Base-by-base conservation (phyloP, 1,140 invertebrate species). In the Drosophila kepulauana region DNA sequence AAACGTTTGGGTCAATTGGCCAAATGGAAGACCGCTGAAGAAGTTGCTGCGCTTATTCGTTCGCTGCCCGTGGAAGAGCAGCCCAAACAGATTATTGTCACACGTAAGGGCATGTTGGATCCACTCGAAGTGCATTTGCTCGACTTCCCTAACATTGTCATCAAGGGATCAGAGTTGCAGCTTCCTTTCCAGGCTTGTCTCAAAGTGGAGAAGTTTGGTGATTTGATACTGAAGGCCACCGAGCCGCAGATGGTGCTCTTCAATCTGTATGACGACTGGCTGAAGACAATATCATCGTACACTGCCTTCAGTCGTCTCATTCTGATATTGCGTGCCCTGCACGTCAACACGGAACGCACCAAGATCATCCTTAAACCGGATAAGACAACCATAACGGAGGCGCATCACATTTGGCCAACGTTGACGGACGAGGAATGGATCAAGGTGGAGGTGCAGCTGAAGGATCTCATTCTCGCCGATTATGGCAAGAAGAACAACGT, bases 401-500 rank as follows among this genome's bases (percentile, higher is more conserved):
- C 98, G 0, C 99, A 99, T 95, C 99, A 99, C 93, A 99, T 99
- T 93, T 99, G 99, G 99, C 99, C 99, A 0, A 98, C 98, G 0
- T 93, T 99, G 0, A 96, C 96, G 2, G 99, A 99, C 87, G 99
- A 99, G 82, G 99, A 99, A 93, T 99, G 99, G 99, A 99, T 99
- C 79, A 99, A 99, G 92, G 98, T 99, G 13, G 99, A 99, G 94
- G 98, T 99, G 11, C 97, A 99, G 85, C 94, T 99, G 1, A 99
- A 99, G 92, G 99, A 99, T 94, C 95, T 99, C 5, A 99, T 99
- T 91, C 93, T 99, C 13, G 99, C 99, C 41, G 99, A 99, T 94
- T 99, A 99, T 91, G 99, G 99, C 86, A 99, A 99, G 94, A 99
- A 99, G 94, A 99, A 99, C 93, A 99, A 99, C 91, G 99, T 99